Evolutionary conservation across 2,888 invertebrate genomes (phyloP).

Genomic region (Leucophenga montana): DNA sequence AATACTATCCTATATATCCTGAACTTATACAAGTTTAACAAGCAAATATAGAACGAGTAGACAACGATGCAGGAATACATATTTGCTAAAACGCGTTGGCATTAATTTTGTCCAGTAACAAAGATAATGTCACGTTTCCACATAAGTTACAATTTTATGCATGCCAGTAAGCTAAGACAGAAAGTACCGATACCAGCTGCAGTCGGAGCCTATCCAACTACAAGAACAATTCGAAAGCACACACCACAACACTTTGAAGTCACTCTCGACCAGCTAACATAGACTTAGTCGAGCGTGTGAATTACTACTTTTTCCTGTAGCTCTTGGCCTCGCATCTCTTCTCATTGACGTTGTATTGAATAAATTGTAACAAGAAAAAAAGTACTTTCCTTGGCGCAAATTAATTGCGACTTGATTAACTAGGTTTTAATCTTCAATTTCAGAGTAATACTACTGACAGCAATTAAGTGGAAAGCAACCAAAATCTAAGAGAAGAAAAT

Average conservation of each 20-base stretch:
- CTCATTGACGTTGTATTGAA: constrained; percentile 2
- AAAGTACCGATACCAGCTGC: constrained; percentile 4
- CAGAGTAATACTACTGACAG: constrained; percentile 35
- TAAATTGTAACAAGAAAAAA: constrained; percentile 40
- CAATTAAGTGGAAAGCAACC: constrained; percentile 62
- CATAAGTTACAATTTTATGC: constrained; percentile 60
- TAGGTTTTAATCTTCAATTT: constrained; percentile 39
- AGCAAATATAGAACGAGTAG: too few species aligned
- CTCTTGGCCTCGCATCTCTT: background rate
- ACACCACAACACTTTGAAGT: constrained; percentile 24
- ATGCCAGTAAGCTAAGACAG: too few species aligned
- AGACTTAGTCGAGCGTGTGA: constrained; percentile 52
- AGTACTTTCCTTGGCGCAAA: constrained; percentile 67
- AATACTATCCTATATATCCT: too few species aligned
- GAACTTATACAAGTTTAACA: too few species aligned
- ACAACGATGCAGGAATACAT: too few species aligned
- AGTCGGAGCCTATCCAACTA: background rate
- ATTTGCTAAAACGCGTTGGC: too few species aligned
- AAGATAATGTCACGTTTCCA: constrained; percentile 71
- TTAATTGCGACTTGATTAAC: constrained; percentile 54
- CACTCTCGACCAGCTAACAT: constrained; percentile 34
- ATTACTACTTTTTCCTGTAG: constrained; percentile 49
- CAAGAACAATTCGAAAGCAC: constrained; percentile 39
- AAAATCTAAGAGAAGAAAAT: background rate
- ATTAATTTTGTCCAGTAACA: constrained; percentile 70